Evolutionary conservation across 2,888 invertebrate species (phyloP).

Genomic region (Phania funesta): DNA sequence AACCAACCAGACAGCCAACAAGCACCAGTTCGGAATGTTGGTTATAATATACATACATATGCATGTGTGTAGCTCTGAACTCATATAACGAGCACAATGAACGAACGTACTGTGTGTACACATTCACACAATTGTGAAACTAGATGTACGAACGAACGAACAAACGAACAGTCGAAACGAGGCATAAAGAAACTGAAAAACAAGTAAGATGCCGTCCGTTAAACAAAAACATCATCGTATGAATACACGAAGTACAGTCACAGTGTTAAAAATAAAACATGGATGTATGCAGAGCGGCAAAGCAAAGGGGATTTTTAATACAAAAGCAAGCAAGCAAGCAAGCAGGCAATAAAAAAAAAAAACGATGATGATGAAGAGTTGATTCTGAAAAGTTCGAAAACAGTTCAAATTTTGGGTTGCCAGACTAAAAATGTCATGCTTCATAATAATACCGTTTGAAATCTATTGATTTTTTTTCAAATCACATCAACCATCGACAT

Average conservation of each 20-base stretch:
- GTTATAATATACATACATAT: constrained; percentile 64
- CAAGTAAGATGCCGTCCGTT: constrained; percentile 51
- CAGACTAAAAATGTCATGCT: background rate
- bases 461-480: background rate
- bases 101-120: constrained; percentile 43
- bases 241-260: constrained; percentile 77
- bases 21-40: constrained; percentile 64
- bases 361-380: constrained; percentile 64
- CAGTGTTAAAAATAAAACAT: constrained; percentile 77
- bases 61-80: constrained; percentile 67
- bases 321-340: constrained; percentile 39
- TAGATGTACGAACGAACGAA: constrained; percentile 41
- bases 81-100: constrained; percentile 68
- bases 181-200: constrained; percentile 52
- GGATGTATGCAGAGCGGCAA: constrained; percentile 61
- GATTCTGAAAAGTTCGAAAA: constrained; percentile 56
- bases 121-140: constrained; percentile 40
- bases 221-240: constrained; percentile 56
- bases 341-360: constrained; percentile 29
- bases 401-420: constrained; percentile 35
- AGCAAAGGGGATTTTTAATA: constrained; percentile 55
- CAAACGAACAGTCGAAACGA: constrained; percentile 53
- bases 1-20: constrained; percentile 48
- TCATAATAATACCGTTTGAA: background rate
- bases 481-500: too few species aligned